Percentiles rank a stretch among this genome's conserved stretches.
phyloP scores from a whole-genome alignment of 2,797 vertebrate genomes.

The Myotis daubentonii region DNA sequence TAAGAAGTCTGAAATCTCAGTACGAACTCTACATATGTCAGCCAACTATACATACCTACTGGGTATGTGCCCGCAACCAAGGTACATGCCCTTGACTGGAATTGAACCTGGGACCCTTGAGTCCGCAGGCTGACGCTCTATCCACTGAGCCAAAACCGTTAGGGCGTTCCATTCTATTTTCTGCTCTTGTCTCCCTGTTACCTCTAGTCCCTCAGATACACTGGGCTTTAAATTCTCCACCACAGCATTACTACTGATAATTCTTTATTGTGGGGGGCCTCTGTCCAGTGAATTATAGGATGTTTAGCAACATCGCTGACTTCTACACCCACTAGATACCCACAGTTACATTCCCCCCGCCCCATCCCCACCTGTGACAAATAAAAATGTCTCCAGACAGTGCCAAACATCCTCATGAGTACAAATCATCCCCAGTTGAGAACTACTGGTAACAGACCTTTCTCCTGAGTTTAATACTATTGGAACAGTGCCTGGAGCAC shows the following conservation, averaged over 20 bases:
- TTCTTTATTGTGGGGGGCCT: not conserved
- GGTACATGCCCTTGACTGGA: too few species aligned
- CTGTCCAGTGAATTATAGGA: not conserved
- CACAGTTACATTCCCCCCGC: not conserved
- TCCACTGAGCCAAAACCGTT: too few species aligned
- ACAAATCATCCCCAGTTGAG: not conserved
- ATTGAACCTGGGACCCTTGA: too few species aligned
- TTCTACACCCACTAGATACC: not conserved
- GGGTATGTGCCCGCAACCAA: too few species aligned
- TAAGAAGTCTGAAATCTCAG: not conserved
- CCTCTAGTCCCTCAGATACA: not conserved
- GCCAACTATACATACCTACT: not conserved
- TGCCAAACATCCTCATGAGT: not conserved
- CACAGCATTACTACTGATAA: not conserved
- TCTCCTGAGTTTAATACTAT: not conserved
- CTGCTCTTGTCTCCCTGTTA: not conserved
- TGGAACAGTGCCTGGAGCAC: not conserved
- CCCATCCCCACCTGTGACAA: not conserved
- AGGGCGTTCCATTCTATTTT: not conserved
- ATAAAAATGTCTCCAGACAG: not conserved
- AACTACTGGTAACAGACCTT: not conserved
- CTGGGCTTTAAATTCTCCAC: slow-evolving; percentile 9
- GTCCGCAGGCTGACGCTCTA: too few species aligned
- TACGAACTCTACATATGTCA: not conserved
- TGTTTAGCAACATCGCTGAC: not conserved